These are phyloP conservation scores for Papilio dardanus DNA, from an alignment of 1,140 invertebrate genomes.

Conservation along the genomic window DNA sequence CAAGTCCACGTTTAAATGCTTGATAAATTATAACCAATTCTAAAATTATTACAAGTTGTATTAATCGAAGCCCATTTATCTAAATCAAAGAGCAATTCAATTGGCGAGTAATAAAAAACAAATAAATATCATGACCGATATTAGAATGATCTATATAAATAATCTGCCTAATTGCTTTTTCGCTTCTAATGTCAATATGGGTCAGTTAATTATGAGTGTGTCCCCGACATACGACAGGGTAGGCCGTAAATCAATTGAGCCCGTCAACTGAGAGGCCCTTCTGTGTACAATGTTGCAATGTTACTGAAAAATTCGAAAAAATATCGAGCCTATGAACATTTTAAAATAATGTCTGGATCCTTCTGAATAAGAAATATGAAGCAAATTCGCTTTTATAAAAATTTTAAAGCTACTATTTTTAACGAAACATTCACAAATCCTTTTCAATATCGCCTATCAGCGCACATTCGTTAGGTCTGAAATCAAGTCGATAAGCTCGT, in stretches of 20 bases:
- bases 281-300: conserved; percentile 26
- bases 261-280: conserved; percentile 37
- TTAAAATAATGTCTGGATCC: not conserved
- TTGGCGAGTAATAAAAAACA: conserved; percentile 33
- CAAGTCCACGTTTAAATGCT: not conserved
- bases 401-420: conserved; percentile 18
- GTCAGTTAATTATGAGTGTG: conserved; percentile 41
- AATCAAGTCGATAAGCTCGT: conserved; percentile 38
- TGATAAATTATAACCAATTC: conserved; percentile 2
- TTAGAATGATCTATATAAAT: conserved; percentile 24
- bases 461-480: conserved; percentile 19
- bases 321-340: too few relatives aligned
- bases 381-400: too few relatives aligned
- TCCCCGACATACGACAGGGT: conserved; percentile 39
- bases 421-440: not conserved
- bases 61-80: conserved; percentile 20
- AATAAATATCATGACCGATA: conserved; percentile 18
- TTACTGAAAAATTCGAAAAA: conserved; percentile 11
- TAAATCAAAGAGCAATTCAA: conserved; percentile 36
- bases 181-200: conserved; percentile 47
- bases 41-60: not conserved
- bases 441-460: conserved; percentile 5
- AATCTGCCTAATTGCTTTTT: conserved; percentile 43
- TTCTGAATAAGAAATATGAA: too few relatives aligned
- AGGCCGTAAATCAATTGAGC: conserved; percentile 51